phyloP scores from a whole-genome alignment of 2,113 vertebrate species.

The Aptenodytes patagonicus region DNA sequence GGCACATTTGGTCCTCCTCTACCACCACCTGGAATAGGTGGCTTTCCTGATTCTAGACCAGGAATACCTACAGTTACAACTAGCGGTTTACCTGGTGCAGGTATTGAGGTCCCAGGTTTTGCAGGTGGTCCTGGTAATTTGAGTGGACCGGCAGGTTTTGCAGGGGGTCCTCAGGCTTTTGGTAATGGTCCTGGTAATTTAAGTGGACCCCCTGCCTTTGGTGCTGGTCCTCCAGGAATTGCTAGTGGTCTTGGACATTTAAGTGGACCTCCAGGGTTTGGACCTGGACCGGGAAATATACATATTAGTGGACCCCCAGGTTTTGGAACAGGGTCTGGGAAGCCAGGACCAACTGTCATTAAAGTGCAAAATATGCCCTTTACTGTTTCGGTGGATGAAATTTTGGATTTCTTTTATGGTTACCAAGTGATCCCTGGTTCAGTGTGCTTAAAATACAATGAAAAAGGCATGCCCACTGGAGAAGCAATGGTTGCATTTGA shows the following conservation, averaged over 20 bases:
- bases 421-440: slow-evolving; percentile 97
- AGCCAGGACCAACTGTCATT: slow-evolving; percentile 90
- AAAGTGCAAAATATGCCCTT: slow-evolving; percentile 99
- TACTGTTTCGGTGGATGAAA: slow-evolving; percentile 96
- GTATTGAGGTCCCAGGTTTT: slow-evolving; percentile 88
- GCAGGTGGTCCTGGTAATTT: slow-evolving; percentile 79
- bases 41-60: slow-evolving; percentile 85
- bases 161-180: slow-evolving; percentile 84
- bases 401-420: slow-evolving; percentile 99
- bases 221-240: slow-evolving; percentile 79
- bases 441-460: slow-evolving; percentile 94
- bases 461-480: slow-evolving; percentile 96
- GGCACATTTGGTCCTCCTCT: slow-evolving; percentile 89
- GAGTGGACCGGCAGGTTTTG: slow-evolving; percentile 81
- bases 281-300: slow-evolving; percentile 76
- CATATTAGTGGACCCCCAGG: slow-evolving; percentile 82
- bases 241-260: slow-evolving; percentile 79
- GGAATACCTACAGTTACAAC: slow-evolving; percentile 80
- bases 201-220: slow-evolving; percentile 83
- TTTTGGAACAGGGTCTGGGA: slow-evolving; percentile 81
- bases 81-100: slow-evolving; percentile 82
- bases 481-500: slow-evolving; percentile 99
- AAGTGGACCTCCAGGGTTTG: slow-evolving; percentile 78
- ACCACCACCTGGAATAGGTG: slow-evolving; percentile 85
- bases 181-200: slow-evolving; percentile 83